Percentiles rank a stretch among this genome's conserved stretches.
Evolutionary conservation across 2,797 vertebrate genomes (phyloP).

Genomic region (Anguilla anguilla): DNA sequence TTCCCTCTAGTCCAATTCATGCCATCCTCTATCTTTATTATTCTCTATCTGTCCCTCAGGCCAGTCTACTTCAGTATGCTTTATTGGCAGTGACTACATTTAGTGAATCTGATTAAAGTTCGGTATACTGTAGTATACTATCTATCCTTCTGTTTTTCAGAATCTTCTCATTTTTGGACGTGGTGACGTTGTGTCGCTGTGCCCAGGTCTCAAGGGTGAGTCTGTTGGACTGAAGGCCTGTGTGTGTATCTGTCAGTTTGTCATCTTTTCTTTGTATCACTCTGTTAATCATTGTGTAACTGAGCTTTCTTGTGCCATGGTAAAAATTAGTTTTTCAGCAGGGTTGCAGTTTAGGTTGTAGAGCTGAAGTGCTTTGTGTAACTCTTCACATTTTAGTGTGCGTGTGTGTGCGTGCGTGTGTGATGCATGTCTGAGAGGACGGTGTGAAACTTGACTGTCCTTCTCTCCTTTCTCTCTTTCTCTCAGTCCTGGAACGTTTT

Average conservation of each 20-base stretch:
- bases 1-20: not conserved
- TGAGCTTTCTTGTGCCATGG: constrained; percentile 2
- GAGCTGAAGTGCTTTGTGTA: not conserved
- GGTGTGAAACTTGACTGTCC: constrained; percentile 14
- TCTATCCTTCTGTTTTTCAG: constrained; percentile 70
- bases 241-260: constrained; percentile 14
- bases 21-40: not conserved
- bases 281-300: constrained; percentile 5
- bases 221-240: constrained; percentile 46
- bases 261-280: constrained; percentile 11
- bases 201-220: constrained; percentile 98
- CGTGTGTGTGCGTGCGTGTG: not conserved
- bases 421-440: not conserved
- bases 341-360: not conserved
- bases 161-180: constrained; percentile 98
- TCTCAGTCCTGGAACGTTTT: constrained; percentile 94
- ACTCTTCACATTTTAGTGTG: not conserved
- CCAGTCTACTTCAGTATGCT: not conserved
- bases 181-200: constrained; percentile 97
- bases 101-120: not conserved
- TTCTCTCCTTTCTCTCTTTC: constrained; percentile 47
- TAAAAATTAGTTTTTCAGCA: not conserved
- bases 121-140: not conserved
- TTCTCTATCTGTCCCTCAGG: not conserved
- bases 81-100: not conserved